Evolutionary conservation across 2,113 vertebrate species (phyloP), one percentile per base, ranked within the genome.

Genomic region (Onychostoma macrolepis): DNA sequence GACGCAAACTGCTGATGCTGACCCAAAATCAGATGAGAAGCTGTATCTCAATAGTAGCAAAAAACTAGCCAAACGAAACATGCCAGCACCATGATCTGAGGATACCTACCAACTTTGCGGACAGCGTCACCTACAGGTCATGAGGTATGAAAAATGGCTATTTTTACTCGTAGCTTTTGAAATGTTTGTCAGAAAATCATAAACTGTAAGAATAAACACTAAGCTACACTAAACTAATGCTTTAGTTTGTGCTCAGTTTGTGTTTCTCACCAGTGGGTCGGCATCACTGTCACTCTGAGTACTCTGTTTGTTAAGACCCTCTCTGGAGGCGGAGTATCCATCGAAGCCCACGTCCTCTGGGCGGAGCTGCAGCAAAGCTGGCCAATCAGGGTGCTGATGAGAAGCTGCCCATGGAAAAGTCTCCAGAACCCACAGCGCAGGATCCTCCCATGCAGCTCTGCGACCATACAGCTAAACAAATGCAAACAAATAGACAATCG

Each of bases 341-440:
- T 99, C 98, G 0, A 99, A 99, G 12, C 98, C 98, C 17, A 99
- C 98, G 0, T 99, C 98, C 89, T 99, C 98, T 0, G 98, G 98
- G 7, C 98, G 94, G 53, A 99, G 96, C 94, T 99, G 97, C 4
- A 99, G 95, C 86, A 99, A 93, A 0, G 97, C 96, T 0, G 98
- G 97, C 98, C 98, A 99, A 86, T 99, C 98, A 0, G 97, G 95
- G 17, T 97, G 97, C 71, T 97, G 94, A 0, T 97, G 96, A 38
- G 93, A 94, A 80, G 96, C 95, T 0, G 95, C 94, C 98, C 98
- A 99, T 0, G 98, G 98, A 79, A 98, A 99, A 3, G 96, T 97
- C 91, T 99, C 97, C 90, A 97, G 97, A 36, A 99, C 98, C 98
- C 98, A 99, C 80, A 96, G 96, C 38, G 98, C 97, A 0, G 98